Evolutionary conservation across 2,113 vertebrate species (phyloP), one percentile per base, ranked within the genome.

Genomic region (Coreoperca whiteheadi): DNA sequence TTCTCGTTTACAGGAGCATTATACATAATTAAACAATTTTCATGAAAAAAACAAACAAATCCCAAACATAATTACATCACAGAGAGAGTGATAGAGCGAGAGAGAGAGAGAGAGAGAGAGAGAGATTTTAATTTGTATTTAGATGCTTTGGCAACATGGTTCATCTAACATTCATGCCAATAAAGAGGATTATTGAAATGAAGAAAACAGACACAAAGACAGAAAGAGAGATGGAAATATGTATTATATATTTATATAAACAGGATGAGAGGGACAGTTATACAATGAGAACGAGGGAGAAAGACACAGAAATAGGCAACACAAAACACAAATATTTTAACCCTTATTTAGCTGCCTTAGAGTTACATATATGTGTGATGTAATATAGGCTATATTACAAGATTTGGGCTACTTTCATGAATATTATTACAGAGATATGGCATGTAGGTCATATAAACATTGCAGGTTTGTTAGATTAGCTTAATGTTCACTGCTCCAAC

Each of bases 1-100:
- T n/a, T 34, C 15, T 34, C 16, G 1, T 63, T 64, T 37, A 46
- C 65, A 70, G 73, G 73, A 59, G 61, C 54, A 81, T 68, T 50
- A 72, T 70, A 37, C 85, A 48, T 73, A 81, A 87, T 82, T 72
- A 63, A 82, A 77, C 74, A 68, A 67, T 79, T 64, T 79, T 75
- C 69, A 77, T 53, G 23, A 74, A 54, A 79, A 50, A 34, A 59
- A n/a, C n/a, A n/a, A n/a, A n/a, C n/a, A n/a, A 37, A 74, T 32
- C 43, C 66, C 77, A 51, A 71, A 68, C 61, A 74, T 86, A 77
- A 84, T 85, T 74, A 66, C 37, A 85, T 82, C 73, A 84, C 28
- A 59, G 41, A 64, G 32, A 71, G 34, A 43, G 41, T 14, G 15
- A 28, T 65, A 30, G 80, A 76, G 74, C 1, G 80, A 61, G 23